phyloP scores from a whole-genome alignment of 92 coral and sea anemone genomes.

The Desmophyllum pertusum region DNA sequence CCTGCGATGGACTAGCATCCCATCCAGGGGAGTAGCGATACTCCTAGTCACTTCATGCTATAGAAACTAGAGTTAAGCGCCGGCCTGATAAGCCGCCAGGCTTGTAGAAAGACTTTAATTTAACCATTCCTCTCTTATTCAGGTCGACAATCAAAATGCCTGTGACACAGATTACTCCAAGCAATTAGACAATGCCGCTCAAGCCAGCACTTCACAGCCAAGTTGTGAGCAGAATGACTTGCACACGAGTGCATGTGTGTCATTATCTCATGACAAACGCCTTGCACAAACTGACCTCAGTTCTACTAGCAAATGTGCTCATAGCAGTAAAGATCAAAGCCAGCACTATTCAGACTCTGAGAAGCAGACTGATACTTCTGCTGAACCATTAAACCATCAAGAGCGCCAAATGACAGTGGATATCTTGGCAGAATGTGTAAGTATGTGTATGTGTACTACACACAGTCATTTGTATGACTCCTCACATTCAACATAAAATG shows the following conservation, averaged over 20 bases:
- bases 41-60: too few relatives aligned
- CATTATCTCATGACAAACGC: not conserved
- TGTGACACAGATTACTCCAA: not conserved
- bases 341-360: not conserved
- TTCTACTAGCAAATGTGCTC: not conserved
- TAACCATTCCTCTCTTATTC: not conserved
- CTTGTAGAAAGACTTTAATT: too few relatives aligned
- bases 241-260: too few relatives aligned
- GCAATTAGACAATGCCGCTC: not conserved
- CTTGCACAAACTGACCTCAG: not conserved
- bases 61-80: too few relatives aligned
- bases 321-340: not conserved
- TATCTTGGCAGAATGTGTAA: slow-evolving; percentile 17
- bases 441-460: not conserved
- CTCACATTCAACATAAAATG: not conserved
- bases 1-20: too few relatives aligned
- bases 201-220: not conserved
- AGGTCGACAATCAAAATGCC: slow-evolving; percentile 1
- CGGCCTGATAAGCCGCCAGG: too few relatives aligned
- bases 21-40: too few relatives aligned
- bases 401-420: slow-evolving; percentile 16
- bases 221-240: not conserved
- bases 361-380: not conserved
- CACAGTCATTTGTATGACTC: not conserved
- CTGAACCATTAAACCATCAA: not conserved